These are phyloP conservation scores for Scrobipalpa costella DNA, from an alignment of 2,888 invertebrate genomes.

Conservation along the genomic window DNA sequence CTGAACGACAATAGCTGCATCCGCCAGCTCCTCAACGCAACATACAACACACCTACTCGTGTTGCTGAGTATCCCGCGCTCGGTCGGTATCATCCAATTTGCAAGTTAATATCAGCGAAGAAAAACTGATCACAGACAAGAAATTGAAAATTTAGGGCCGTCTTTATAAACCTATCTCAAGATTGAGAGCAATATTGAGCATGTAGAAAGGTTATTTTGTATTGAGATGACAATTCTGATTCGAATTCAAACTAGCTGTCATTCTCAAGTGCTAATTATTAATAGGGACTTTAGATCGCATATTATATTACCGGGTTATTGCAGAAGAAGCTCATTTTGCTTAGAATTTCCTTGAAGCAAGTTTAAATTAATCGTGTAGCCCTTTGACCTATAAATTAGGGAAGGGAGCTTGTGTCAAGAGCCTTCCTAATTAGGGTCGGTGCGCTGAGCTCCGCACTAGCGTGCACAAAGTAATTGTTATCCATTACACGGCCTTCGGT, in stretches of 20 bases:
- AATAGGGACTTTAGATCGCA: neutral
- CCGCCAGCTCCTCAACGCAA: neutral
- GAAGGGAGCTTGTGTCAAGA: conserved; percentile 15
- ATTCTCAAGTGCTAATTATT: no score
- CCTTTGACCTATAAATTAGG: conserved; percentile 14
- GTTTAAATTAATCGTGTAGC: neutral
- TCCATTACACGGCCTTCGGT: conserved; percentile 12
- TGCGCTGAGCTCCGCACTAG: conserved; percentile 13
- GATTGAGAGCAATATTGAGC: no score
- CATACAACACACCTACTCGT: conserved; percentile 35
- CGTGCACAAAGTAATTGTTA: conserved; percentile 20
- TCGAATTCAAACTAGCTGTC: no score
- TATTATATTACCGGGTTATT: neutral
- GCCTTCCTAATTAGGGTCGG: conserved; percentile 16
- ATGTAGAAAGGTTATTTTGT: no score
- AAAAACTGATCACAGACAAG: conserved; percentile 7
- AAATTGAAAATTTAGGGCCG: neutral
- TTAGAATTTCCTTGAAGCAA: neutral
- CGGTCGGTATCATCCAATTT: neutral
- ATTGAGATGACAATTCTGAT: no score
- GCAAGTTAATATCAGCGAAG: conserved; percentile 8
- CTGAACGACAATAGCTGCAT: conserved; percentile 16
- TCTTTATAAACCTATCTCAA: no score
- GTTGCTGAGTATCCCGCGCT: conserved; percentile 19
- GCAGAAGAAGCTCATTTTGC: neutral